Evolutionary conservation across 2,113 vertebrate species (phyloP), one percentile per base, ranked within the genome.

Genomic region (Cercocebus atys): DNA sequence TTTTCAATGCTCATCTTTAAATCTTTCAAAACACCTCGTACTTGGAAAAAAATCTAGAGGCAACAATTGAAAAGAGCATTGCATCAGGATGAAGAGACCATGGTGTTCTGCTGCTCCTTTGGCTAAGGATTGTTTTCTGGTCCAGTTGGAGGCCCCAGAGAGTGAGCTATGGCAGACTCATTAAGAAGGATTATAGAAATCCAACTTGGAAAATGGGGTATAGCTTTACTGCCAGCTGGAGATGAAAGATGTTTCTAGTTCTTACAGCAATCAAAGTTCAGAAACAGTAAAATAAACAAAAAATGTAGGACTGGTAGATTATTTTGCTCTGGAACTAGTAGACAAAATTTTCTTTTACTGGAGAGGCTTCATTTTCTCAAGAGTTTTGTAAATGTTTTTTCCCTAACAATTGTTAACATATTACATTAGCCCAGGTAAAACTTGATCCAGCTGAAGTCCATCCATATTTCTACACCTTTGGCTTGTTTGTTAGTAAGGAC

Each of bases 221-320:
- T 40, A 73, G 11, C 38, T 93, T 87, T 72, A 52, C 32, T 90
- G 98, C 97, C 98, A 98, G 76, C 96, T 98, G 97, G 97, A 97
- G 83, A 88, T 85, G 92, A 96, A 96, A 94, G 81, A 84, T 80
- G 78, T 90, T 97, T 97, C 97, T 96, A 93, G 89, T 97, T 94
- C 95, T 93, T 97, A 93, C 18, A 97, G 92, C 64, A 97, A 96
- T 96, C 96, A 92, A 96, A 93, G 87, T 97, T 97, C 94, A 97
- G 96, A 92, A 98, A 97, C 97, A 97, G 93, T 94, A 97, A 97
- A 97, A 94, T 92, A 90, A 96, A 96, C 57, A 82, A 96, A 96
- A 96, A 97, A 95, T 96, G 89, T 93, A 83, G 93, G 57, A 32
- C 93, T 90, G 93, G 61, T 97, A 96, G 92, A 97, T 61, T 55